Percentiles rank a stretch among this genome's conserved stretches.
Evolutionary conservation across 2,888 invertebrate species (phyloP).

Genomic region (Formica aserva): DNA sequence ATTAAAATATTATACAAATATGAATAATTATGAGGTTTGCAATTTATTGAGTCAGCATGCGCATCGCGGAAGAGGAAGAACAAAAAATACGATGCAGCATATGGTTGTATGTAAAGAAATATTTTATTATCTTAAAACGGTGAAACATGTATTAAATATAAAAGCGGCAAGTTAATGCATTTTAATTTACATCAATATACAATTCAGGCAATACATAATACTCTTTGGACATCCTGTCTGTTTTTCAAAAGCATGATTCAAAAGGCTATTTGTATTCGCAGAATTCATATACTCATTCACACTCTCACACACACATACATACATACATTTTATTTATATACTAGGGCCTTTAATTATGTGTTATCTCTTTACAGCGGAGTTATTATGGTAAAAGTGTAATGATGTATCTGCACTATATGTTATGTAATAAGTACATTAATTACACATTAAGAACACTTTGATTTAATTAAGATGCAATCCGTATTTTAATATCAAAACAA

Average conservation of each 20-base stretch:
- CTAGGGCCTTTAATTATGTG: constrained; percentile 6
- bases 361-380: constrained; percentile 16
- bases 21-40: constrained; percentile 10
- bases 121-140: constrained; percentile 66
- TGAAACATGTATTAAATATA: constrained; percentile 66
- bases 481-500: constrained; percentile 53
- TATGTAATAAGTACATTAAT: constrained; percentile 70
- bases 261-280: not conserved
- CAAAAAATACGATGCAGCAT: not conserved
- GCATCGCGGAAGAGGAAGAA: not conserved
- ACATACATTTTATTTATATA: constrained; percentile 8
- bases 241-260: not conserved
- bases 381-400: constrained; percentile 31
- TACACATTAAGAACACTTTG: constrained; percentile 68
- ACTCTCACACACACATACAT: not conserved
- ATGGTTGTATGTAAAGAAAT: constrained; percentile 61
- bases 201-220: constrained; percentile 51
- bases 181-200: constrained; percentile 67
- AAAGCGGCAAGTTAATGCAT: constrained; percentile 66
- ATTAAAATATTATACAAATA: not conserved
- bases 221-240: constrained; percentile 1
- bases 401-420: constrained; percentile 52
- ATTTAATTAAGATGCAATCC: constrained; percentile 41
- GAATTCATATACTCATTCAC: not conserved
- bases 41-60: constrained; percentile 10